phyloP scores from a whole-genome alignment of 2,888 invertebrate genomes.

The Automeris io region DNA sequence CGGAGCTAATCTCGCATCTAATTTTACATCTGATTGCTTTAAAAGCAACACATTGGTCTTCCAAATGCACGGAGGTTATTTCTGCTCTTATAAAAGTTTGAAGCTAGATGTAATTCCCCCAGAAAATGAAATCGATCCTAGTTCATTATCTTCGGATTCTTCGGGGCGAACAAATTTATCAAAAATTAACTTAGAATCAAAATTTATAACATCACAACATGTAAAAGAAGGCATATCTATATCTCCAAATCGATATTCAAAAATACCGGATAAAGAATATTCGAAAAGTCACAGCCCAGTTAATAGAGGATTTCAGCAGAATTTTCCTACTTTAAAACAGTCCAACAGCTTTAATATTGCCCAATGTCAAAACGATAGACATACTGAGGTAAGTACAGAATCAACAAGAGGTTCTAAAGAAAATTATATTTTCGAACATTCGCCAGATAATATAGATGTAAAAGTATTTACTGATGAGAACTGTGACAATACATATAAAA shows the following conservation, averaged over 20 bases:
- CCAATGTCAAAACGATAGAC: constrained; percentile 33
- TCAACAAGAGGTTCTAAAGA: constrained; percentile 1
- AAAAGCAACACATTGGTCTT: constrained; percentile 87
- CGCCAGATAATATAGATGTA: constrained; percentile 58
- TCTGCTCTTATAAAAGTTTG: constrained; percentile 79
- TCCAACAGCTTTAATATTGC: constrained; percentile 54
- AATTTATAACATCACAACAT: constrained; percentile 42
- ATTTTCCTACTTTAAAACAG: constrained; percentile 44
- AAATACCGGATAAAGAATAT: constrained; percentile 51
- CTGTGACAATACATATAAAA: constrained; percentile 46
- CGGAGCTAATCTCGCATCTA: constrained; percentile 81
- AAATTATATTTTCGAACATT: constrained; percentile 62
- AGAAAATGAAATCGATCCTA: constrained; percentile 60
- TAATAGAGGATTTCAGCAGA: constrained; percentile 57
- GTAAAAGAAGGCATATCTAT: constrained; percentile 57
- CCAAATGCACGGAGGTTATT: constrained; percentile 91
- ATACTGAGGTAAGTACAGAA: constrained; percentile 33
- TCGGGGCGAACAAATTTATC: constrained; percentile 55
- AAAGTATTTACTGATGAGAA: constrained; percentile 44
- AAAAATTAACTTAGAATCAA: constrained; percentile 53
- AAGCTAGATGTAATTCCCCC: constrained; percentile 68
- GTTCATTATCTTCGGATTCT: constrained; percentile 60
- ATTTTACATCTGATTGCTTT: constrained; percentile 81
- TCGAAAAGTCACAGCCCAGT: constrained; percentile 71
- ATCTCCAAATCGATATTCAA: constrained; percentile 53